Conservation (phyloP, 2,888 invertebrate species). For the Ischnus inquisitorius region DNA sequence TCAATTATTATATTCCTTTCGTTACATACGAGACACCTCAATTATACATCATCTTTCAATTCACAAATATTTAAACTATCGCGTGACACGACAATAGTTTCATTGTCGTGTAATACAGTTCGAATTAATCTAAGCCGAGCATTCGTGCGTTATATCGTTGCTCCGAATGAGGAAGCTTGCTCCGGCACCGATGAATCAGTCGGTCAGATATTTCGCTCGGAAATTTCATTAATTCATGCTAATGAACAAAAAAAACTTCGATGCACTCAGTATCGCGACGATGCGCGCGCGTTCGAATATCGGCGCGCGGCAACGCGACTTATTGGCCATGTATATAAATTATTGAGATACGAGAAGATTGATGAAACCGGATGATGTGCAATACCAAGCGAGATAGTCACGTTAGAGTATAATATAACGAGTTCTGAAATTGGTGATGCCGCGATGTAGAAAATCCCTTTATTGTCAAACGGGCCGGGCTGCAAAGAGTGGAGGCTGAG, state of each 20-base stretch:
- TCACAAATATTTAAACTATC: background rate
- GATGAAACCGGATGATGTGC: conserved; percentile 70
- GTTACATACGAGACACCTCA: conserved; percentile 37
- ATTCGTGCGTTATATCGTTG: background rate
- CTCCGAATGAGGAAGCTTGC: conserved; percentile 11
- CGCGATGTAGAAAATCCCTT: conserved; percentile 69
- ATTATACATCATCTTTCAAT: conserved; percentile 58
- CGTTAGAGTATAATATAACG: conserved; percentile 55
- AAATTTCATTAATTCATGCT: conserved; percentile 24
- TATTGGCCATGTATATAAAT: conserved; percentile 13
- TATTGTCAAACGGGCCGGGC: conserved; percentile 64
- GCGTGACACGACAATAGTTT: background rate
- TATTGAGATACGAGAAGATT: conserved; percentile 52
- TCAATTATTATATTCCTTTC: conserved; percentile 62
- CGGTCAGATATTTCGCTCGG: background rate
- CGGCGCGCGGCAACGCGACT: background rate
- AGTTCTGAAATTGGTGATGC: conserved; percentile 69
- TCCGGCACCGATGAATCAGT: background rate
- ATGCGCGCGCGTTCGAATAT: background rate
- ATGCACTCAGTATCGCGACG: background rate
- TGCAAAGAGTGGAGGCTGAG: conserved; percentile 65
- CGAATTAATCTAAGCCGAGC: background rate
- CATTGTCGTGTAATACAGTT: background rate
- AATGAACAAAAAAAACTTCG: conserved; percentile 7
- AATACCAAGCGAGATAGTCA: conserved; percentile 39